These are phyloP conservation scores for Paedocypris micromegethes DNA, from an alignment of 2,797 vertebrate species.

Conservation along the genomic window DNA sequence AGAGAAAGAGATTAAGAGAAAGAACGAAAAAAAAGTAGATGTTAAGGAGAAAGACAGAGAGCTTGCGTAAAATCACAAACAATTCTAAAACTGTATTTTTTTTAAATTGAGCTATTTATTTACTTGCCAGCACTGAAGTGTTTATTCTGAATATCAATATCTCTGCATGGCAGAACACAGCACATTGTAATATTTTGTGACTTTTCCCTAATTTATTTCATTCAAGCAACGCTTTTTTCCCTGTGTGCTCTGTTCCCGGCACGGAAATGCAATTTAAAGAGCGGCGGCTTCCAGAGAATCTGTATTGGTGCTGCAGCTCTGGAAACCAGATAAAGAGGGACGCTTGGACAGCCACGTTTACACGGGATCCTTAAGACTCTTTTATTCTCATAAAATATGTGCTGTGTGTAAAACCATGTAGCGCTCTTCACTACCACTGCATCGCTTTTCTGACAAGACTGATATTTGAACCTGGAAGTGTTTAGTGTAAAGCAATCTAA, in stretches of 20 bases:
- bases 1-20: too few species aligned
- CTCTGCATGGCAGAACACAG: conserved; percentile 4
- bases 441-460: too few species aligned
- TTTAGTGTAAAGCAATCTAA: too few species aligned
- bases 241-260: conserved; percentile 1
- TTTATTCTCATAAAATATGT: too few species aligned
- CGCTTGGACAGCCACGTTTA: conserved; percentile 14
- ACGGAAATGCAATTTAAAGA: conserved; percentile 11
- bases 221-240: background rate
- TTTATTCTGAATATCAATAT: background rate
- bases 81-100: background rate
- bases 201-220: conserved; percentile 9
- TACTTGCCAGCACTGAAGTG: background rate
- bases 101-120: background rate
- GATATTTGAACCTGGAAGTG: too few species aligned
- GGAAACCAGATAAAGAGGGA: conserved; percentile 25
- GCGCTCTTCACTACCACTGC: too few species aligned
- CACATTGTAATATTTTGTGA: conserved; percentile 13
- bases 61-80: background rate
- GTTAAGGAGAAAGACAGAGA: background rate
- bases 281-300: conserved; percentile 8
- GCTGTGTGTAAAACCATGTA: too few species aligned
- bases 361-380: conserved; percentile 14
- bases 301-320: conserved; percentile 16
- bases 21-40: too few species aligned